Conservation (phyloP, 2,797 vertebrate species). For the Catostomus latipinnis region DNA sequence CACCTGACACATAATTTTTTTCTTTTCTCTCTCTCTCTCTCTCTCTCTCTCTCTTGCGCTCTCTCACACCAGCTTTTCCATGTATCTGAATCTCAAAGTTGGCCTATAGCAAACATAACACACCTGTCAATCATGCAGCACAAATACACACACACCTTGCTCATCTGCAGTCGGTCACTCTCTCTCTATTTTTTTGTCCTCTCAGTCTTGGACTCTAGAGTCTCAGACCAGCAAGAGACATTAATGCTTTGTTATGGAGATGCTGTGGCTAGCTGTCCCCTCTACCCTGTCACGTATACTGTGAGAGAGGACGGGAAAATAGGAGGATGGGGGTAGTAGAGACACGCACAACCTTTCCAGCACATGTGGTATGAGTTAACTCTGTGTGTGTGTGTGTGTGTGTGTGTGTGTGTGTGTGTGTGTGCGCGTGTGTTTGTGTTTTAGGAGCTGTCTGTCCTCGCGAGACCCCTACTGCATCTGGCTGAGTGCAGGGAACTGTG, state of each 20-base stretch:
- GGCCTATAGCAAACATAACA: constrained; percentile 53
- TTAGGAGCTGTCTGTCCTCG: constrained; percentile 89
- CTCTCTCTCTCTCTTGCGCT: constrained; percentile 34
- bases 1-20: constrained; percentile 24
- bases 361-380: constrained; percentile 58
- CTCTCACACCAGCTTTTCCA: constrained; percentile 41
- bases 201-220: constrained; percentile 12
- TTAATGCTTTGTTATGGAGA: constrained; percentile 42
- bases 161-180: constrained; percentile 21
- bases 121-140: constrained; percentile 53
- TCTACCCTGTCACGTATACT: constrained; percentile 46
- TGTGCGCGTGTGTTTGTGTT: constrained; percentile 59
- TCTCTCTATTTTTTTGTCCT: constrained; percentile 6
- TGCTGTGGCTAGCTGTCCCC: constrained; percentile 47
- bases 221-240: constrained; percentile 34
- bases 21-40: constrained; percentile 57
- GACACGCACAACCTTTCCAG: constrained; percentile 41
- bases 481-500: constrained; percentile 84
- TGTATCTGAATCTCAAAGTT: constrained; percentile 53
- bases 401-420: neutral
- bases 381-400: neutral
- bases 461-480: constrained; percentile 92
- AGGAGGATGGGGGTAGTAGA: constrained; percentile 6
- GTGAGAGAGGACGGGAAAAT: constrained; percentile 37
- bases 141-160: constrained; percentile 9